Conservation (phyloP, 2,113 vertebrate species). For the Alectura lathami region DNA sequence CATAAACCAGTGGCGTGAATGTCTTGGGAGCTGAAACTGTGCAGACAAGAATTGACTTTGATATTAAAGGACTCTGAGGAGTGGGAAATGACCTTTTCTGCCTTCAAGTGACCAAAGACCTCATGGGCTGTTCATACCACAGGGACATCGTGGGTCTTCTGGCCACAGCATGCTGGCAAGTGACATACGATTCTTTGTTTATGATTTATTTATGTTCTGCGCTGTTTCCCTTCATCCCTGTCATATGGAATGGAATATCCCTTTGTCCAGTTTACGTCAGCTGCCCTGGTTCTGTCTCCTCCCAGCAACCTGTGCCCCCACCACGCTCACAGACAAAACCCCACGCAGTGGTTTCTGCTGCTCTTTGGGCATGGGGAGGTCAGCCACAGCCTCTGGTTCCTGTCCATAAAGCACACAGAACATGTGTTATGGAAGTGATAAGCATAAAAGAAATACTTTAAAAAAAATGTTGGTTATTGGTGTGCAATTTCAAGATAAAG, state of each 20-base stretch:
- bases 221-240: not conserved
- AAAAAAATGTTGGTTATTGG: not conserved
- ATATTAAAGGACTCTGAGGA: not conserved
- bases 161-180: not conserved
- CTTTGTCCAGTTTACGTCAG: no score
- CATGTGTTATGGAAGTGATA: not conserved
- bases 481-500: not conserved
- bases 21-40: not conserved
- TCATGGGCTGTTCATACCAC: not conserved
- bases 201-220: not conserved
- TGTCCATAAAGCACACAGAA: not conserved
- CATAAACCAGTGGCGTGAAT: not conserved
- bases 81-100: not conserved
- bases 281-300: no score
- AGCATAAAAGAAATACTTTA: not conserved
- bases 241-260: no score
- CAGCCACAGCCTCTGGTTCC: not conserved
- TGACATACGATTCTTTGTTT: not conserved
- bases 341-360: not conserved
- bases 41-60: not conserved
- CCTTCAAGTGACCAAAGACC: not conserved
- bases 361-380: rapidly evolving
- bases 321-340: not conserved
- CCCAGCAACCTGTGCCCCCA: not conserved
- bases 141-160: not conserved